Evolutionary conservation across 2,797 vertebrate genomes (phyloP).

Genomic region (Tachyglossus aculeatus): DNA sequence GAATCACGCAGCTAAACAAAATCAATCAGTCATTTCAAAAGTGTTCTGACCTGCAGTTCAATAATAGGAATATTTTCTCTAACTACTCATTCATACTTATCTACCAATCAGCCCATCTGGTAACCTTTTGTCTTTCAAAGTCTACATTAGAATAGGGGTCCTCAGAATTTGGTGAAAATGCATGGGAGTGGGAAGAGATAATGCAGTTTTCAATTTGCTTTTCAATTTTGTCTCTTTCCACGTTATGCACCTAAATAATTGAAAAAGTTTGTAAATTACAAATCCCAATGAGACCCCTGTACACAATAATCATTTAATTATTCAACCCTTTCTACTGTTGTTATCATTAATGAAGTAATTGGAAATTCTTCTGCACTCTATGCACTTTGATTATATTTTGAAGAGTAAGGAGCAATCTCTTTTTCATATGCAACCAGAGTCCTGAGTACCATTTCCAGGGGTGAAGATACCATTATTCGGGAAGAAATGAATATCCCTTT

Average conservation of each 20-base stretch:
- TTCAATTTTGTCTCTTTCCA: constrained; percentile 47
- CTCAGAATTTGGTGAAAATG: not conserved
- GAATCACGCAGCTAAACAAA: not conserved
- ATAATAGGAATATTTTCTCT: not conserved
- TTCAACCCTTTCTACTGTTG: constrained; percentile 30
- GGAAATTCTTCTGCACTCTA: constrained; percentile 25
- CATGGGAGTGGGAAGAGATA: not conserved
- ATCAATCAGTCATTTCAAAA: constrained; percentile 35
- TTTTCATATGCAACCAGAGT: not conserved
- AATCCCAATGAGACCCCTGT: constrained; percentile 6
- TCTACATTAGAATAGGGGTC: not conserved
- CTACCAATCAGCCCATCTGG: not conserved
- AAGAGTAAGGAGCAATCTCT: not conserved
- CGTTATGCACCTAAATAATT: constrained; percentile 48
- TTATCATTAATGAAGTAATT: constrained; percentile 31
- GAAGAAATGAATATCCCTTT: not conserved
- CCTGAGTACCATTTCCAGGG: not conserved
- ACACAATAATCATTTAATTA: constrained; percentile 63
- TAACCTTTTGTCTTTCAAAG: constrained; percentile 17
- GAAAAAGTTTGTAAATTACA: constrained; percentile 54
- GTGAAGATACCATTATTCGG: not conserved
- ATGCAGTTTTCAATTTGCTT: constrained; percentile 58
- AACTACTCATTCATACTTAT: not conserved
- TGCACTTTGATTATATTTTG: constrained; percentile 5
- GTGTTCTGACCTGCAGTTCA: constrained; percentile 11